Evolutionary conservation across 2,797 vertebrate species (phyloP), one percentile per base, ranked within the genome.

Genomic region (Sebastes itinus): DNA sequence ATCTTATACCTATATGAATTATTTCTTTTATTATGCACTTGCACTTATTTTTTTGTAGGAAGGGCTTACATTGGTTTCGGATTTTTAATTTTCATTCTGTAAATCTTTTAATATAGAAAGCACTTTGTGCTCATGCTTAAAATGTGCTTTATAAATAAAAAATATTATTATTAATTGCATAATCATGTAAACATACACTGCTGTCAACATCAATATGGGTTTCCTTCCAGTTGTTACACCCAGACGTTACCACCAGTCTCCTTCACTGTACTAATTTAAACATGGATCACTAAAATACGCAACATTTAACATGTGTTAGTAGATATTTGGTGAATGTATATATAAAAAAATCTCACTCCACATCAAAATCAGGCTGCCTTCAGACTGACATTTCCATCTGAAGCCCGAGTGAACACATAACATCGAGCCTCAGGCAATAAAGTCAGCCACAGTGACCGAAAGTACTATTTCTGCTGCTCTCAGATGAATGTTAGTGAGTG

Each of bases 351-450:
- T n/a, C 27, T 2, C 23, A 27, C 11, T 23, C 18, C 11, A 25
- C 20, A 49, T 23, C 14, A 64, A 49, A 73, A 33, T 18, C 49
- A 12, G 28, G 16, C 63, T 32, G 16, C 28, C 32, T 42, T 23
- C 12, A 27, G 14, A 35, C 20, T 61, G 72, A 58, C 12, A 46
- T 74, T 77, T 64, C 61, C 23, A 46, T 71, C 14, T 75, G 61
- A 42, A 76, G 22, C 12, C 25, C 2, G 30, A 59, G 5, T 46
- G 72, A 69, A 72, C 8, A 70, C 58, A 38, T 58, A 68, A 76
- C 64, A 75, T 28, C 38, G 20, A 61, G n/a, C 63, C 46, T 78
- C 32, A 56, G 28, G 78, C 69, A 60, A 67, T 56, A 71, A 79
- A 74, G 23, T 63, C 20, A 42, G 63, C 77, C 81, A 32, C 71